These are phyloP conservation scores for Monopterus albus DNA, from an alignment of 2,113 vertebrate species.

Conservation along the genomic window DNA sequence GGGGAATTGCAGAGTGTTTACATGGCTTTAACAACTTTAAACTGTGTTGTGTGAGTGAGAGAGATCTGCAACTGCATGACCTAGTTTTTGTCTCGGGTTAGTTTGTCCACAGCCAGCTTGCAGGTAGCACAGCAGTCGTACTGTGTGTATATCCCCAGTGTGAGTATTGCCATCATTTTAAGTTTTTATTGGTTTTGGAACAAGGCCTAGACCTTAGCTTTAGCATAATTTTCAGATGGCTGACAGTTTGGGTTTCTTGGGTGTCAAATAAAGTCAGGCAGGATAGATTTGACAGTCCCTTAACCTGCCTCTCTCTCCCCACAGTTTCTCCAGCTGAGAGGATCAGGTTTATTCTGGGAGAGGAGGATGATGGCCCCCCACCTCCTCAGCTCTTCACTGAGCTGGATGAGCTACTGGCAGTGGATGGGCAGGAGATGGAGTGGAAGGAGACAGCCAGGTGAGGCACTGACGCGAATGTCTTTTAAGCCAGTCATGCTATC, in stretches of 20 bases:
- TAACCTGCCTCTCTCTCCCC: conserved; percentile 2
- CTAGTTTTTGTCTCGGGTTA: not conserved
- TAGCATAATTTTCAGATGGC: not conserved
- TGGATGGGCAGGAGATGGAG: conserved; percentile 97
- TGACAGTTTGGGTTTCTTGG: too few relatives aligned
- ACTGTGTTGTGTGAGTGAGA: not conserved
- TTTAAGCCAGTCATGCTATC: not conserved
- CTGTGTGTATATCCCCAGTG: not conserved
- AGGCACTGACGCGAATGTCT: conserved; percentile 31
- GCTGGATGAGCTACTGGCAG: conserved; percentile 92
- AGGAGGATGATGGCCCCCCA: conserved; percentile 93
- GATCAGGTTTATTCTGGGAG: conserved; percentile 95
- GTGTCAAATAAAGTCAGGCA: not conserved
- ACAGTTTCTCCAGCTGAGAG: conserved; percentile 96
- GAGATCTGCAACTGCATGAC: not conserved
- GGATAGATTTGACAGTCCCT: not conserved
- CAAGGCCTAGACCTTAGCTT: not conserved
- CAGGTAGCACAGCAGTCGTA: not conserved
- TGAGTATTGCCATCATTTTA: not conserved
- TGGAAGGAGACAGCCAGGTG: conserved; percentile 99
- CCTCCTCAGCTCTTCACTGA: conserved; percentile 98
- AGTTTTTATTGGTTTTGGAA: not conserved
- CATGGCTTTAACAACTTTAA: not conserved
- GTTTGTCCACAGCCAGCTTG: not conserved
- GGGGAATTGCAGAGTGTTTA: not conserved